Base-by-base conservation (phyloP, 2,797 vertebrate genomes). In the Heteromormyrus szaboi region DNA sequence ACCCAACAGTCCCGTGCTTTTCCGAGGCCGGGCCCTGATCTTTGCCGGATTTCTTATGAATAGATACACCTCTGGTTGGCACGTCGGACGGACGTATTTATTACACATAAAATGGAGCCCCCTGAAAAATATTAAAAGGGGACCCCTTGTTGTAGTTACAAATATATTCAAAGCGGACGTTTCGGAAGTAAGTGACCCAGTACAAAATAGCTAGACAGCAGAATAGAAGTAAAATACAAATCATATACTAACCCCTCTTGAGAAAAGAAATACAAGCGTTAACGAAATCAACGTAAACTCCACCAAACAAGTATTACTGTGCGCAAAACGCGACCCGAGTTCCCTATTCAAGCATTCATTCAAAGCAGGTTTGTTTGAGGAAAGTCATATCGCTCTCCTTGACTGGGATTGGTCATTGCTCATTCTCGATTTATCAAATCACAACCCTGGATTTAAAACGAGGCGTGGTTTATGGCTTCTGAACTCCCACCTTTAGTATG, bases 341-440 rank as follows among this genome's bases (percentile, higher is more conserved):
- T 56, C 5, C 11, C n/a, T 41, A 54, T 86, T 37, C 53, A 44
- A 59, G 29, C 29, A 22, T 76, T 86, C 29, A 54, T 59, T 86
- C 50, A 87, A 62, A 41, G 29, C 87, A 37, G 29, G 29, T 19
- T 62, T 62, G 54, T 33, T 53, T n/a, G 37, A 59, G 4, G 54
- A 88, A 56, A 65, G 79, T 59, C 53, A 85, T 56, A 65, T 85
- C 17, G 79, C 22, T 85, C 25, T 62, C 54, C 88, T 50, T 65
- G 54, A 68, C 19, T 50, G 22, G 12, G 53, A 85, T 85, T 85
- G 88, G 88, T 14, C 56, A 50, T 84, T 50, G 44, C 12, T 65
- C 17, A 29, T 19, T 44, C 54, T 37, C 3, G 29, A 29, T 53
- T 51, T 85, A 29, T 65, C 81, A 41, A 88, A 85, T 88, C 88